Evolutionary conservation across 2,113 vertebrate genomes (phyloP), one percentile per base, ranked within the genome.

Genomic region (Perccottus glenii): DNA sequence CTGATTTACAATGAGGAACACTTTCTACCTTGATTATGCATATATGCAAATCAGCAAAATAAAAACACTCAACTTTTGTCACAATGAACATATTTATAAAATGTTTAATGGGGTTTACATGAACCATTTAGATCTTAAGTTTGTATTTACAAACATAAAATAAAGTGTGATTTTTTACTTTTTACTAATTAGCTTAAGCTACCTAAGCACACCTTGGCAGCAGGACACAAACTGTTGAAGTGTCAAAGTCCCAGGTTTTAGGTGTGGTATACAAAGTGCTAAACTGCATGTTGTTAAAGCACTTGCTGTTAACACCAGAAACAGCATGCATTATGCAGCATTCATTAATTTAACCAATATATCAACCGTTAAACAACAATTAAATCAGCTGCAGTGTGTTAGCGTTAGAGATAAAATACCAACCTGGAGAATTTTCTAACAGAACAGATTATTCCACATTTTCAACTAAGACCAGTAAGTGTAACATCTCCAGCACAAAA

Each of bases 11-110:
- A 55, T 6, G 12, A 55, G 52, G 32, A 15, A 33, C 52, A 55
- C 52, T 55, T 33, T 12, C 33, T 14, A 14, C 52, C 52, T 55
- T 55, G 36, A 55, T 55, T 55, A 55, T 55, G 52, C 52, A 55
- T 15, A 38, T 55, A 55, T 55, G 52, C 52, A 55, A 55, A 55
- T 55, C 12, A 55, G 52, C 33, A n/a, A 32, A 36, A 36, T 14
- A 53, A 53, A 11, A 53, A 11, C 11, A 53, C 35, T 35, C 51
- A 36, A 38, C 33, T 38, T 55, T 55, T 14, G 9, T 38, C 33
- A 53, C 10, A 14, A 14, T 14, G 32, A n/a, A 40, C 38, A 40
- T 8, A 40, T 5, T 40, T 40, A 40, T 40, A 40, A 27, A 27
- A 27, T 27, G 38, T 40, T 40, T 1, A 3, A 8, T 2, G 38